phyloP scores from a whole-genome alignment of 2,113 vertebrate species.

The Heterotis niloticus region DNA sequence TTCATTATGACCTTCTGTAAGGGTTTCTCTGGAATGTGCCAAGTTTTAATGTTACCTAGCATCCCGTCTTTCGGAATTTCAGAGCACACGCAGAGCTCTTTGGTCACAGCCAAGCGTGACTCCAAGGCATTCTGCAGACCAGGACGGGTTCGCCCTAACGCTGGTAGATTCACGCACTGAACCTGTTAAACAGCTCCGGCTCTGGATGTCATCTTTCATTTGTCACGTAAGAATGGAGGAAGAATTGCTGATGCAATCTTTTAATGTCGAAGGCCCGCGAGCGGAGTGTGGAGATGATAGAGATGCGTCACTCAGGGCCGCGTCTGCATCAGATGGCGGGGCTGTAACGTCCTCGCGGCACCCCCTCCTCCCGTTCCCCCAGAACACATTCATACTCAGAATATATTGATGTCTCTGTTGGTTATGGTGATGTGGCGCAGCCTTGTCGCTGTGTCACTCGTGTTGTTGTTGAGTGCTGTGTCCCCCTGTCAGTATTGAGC shows the following conservation, averaged over 20 bases:
- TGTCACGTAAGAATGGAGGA: slow-evolving; percentile 57
- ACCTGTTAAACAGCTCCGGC: slow-evolving; percentile 58
- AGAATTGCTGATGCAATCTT: slow-evolving; percentile 58
- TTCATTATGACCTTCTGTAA: background rate
- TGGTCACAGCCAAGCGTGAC: too few relatives aligned
- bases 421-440: slow-evolving; percentile 58
- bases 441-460: background rate
- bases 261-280: slow-evolving; percentile 52
- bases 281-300: slow-evolving; percentile 40
- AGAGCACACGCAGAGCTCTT: slow-evolving; percentile 24
- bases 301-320: slow-evolving; percentile 52
- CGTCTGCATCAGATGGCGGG: slow-evolving; percentile 39
- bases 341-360: slow-evolving; percentile 46
- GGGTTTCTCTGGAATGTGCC: slow-evolving; percentile 23
- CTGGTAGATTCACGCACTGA: slow-evolving; percentile 36
- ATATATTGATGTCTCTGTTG: slow-evolving; percentile 64
- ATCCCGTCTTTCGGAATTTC: slow-evolving; percentile 39
- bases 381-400: slow-evolving; percentile 33
- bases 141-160: background rate
- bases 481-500: slow-evolving; percentile 71
- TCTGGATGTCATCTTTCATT: slow-evolving; percentile 67
- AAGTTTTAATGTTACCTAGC: slow-evolving; percentile 46
- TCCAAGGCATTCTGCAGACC: background rate
- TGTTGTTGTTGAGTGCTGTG: slow-evolving; percentile 12
- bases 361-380: slow-evolving; percentile 40